Base-by-base conservation (phyloP, 2,888 invertebrate genomes). In the Lasioglossum leucozonium region DNA sequence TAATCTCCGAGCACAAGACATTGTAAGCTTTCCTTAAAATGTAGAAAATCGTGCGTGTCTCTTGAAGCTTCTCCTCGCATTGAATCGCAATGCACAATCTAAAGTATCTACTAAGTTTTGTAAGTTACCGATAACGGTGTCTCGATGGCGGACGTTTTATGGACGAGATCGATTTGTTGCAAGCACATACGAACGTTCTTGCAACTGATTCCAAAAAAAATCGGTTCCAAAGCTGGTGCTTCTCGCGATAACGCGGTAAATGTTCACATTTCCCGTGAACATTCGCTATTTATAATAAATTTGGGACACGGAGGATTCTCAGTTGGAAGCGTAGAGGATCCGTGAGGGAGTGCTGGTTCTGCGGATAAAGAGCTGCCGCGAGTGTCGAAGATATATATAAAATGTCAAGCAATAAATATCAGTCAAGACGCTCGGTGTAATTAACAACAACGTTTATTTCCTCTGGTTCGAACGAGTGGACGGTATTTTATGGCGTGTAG, bases 401-500 rank as follows among this genome's bases (percentile, higher is more conserved):
- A 67, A 65, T 40, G 37, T 51, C 22, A 26, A 22, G 26, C 37
- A 51, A 51, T 79, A 79, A 79, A 37, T 37, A 73, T 26, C 37
- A 37, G 22, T 30, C 44, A 67, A 67, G 67, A 18, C 44, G 22
- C 30, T 69, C 30, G 71, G 42, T 42, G n/a, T 82, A 69, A 67
- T 78, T 73, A 73, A 73, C 67, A 30, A 18, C 44, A 67, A 42
- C 30, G 44, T 55, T 58, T 79, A 73, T 74, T 79, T 44, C 69
- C 30, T 16, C 69, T 40, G 51, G 42, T 75, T 58, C 58, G 30
- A 67, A 67, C 77, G 77, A 77, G 55, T 55, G 77, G 72, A 73
- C 26, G 67, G 42, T 62, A 26, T 55, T 74, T 85, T 75, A 81
- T 71, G 81, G 79, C 81, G 82, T 77, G 84, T 87, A 90, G 86